phyloP scores from a whole-genome alignment of 1,140 invertebrate genomes.

The Brachionus plicatilis region DNA sequence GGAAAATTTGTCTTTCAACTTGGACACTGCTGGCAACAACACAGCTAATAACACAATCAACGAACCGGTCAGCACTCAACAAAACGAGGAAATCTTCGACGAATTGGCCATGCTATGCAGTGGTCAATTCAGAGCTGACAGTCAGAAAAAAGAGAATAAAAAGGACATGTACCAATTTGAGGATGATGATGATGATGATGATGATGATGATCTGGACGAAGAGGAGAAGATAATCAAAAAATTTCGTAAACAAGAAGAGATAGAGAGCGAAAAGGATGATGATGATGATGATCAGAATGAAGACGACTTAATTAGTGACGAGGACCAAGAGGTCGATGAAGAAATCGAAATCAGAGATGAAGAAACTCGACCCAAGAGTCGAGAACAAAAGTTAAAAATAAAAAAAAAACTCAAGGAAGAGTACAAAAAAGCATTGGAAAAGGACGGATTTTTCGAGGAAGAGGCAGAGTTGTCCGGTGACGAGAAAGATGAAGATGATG shows the following conservation, averaged over 20 bases:
- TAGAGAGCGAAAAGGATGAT: background rate
- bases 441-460: conserved; percentile 33
- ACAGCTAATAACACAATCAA: conserved; percentile 11
- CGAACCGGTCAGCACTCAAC: background rate
- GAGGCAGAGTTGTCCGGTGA: conserved; percentile 30
- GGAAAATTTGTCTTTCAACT: conserved; percentile 22
- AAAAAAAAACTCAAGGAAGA: conserved; percentile 15
- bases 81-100: conserved; percentile 15
- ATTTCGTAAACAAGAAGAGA: background rate
- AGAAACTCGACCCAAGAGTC: background rate
- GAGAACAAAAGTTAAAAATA: background rate
- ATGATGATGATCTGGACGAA: background rate
- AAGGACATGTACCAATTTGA: background rate
- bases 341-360: conserved; percentile 2
- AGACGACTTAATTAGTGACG: background rate
- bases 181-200: conserved; percentile 13
- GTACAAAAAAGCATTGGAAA: conserved; percentile 10
- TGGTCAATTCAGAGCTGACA: background rate
- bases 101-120: conserved; percentile 38
- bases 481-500: conserved; percentile 11
- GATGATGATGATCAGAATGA: background rate
- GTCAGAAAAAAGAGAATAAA: background rate
- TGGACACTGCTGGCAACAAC: background rate
- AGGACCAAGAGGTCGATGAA: conserved; percentile 20
- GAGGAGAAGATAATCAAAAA: background rate